Conservation (phyloP, 2,113 vertebrate species). For the Axis porcinus region DNA sequence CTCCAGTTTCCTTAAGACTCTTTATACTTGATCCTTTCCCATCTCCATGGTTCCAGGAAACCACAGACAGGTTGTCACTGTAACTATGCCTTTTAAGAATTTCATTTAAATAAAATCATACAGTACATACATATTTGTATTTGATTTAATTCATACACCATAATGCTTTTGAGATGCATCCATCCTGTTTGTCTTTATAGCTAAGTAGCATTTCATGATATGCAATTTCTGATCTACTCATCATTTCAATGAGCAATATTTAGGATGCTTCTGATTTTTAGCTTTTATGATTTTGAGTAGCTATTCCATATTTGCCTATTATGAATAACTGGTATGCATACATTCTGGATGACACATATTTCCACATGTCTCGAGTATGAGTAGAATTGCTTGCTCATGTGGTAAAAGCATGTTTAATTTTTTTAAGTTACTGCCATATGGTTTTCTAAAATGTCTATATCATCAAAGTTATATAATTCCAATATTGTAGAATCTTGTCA, state of each 20-base stretch:
- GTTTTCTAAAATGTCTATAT: background rate
- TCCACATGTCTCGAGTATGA: background rate
- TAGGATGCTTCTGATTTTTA: background rate
- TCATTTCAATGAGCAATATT: background rate
- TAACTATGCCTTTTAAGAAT: background rate
- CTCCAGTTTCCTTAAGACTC: no score
- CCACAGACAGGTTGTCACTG: background rate
- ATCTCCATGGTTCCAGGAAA: background rate
- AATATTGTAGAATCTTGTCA: background rate
- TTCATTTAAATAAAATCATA: background rate
- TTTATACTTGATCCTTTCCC: background rate
- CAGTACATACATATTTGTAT: background rate
- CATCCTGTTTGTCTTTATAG: background rate
- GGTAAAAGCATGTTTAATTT: background rate
- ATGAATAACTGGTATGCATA: background rate
- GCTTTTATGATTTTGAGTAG: background rate
- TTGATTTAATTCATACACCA: background rate
- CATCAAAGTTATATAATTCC: background rate
- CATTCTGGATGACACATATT: background rate
- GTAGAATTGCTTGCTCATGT: background rate
- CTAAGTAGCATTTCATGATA: background rate
- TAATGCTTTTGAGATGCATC: background rate
- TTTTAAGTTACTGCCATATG: background rate
- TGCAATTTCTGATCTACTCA: background rate
- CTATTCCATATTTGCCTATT: background rate